phyloP scores from a whole-genome alignment of 35 echinoderm and acorn worm species.

The Anneissia japonica region DNA sequence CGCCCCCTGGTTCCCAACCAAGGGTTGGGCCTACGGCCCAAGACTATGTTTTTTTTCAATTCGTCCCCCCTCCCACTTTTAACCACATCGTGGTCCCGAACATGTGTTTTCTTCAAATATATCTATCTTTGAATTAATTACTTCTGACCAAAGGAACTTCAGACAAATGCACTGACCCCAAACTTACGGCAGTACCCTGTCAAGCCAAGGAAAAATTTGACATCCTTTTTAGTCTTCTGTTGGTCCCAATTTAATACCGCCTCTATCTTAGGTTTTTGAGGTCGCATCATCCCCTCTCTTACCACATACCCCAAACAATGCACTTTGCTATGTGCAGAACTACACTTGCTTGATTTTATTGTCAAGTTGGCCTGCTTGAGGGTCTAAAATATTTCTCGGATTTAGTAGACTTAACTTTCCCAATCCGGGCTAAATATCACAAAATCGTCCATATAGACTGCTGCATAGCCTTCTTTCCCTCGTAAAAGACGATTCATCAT shows the following conservation, averaged over 20 bases:
- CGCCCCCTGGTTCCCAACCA: too few species aligned
- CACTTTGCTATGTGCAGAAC: constrained; percentile 10
- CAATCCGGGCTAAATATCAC: constrained; percentile 6
- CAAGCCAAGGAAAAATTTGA: constrained; percentile 21
- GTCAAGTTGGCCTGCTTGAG: constrained; percentile 31
- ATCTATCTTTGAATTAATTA: too few species aligned
- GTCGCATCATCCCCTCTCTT: neutral
- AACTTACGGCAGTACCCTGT: constrained; percentile 33
- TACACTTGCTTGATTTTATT: constrained; percentile 39
- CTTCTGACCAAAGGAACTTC: too few species aligned
- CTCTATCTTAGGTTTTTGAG: neutral
- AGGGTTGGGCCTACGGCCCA: too few species aligned
- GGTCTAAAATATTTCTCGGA: constrained; percentile 6
- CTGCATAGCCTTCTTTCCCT: neutral
- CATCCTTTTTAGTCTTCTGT: constrained; percentile 30
- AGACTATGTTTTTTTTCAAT: too few species aligned
- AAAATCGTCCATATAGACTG: constrained; percentile 44
- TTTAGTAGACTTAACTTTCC: constrained; percentile 21
- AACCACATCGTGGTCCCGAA: too few species aligned
- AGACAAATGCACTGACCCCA: too few species aligned
- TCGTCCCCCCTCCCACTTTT: too few species aligned
- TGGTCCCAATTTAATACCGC: neutral
- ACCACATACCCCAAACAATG: constrained; percentile 37
- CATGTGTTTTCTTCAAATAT: too few species aligned
- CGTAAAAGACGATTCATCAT: constrained; percentile 2